Evolutionary conservation across 2,888 invertebrate genomes (phyloP).

Genomic region (Leptopilina drosophilae): DNA sequence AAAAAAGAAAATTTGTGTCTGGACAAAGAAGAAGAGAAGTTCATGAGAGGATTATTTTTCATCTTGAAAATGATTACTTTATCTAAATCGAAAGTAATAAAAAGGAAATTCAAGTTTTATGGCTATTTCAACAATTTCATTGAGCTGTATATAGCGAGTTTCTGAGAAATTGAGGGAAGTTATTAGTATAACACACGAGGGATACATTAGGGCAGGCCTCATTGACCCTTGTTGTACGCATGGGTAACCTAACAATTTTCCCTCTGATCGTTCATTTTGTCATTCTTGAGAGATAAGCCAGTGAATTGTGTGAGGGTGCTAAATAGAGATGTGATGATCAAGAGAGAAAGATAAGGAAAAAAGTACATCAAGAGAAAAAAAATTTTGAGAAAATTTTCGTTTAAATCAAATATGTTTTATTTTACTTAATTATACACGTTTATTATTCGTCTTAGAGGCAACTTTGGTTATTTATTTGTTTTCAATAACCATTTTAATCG

Average conservation of each 20-base stretch:
- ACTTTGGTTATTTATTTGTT: no score
- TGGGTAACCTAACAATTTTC: constrained; percentile 16
- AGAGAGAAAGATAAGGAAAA: not conserved
- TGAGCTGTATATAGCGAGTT: not conserved
- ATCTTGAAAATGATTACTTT: not conserved
- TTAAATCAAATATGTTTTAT: not conserved
- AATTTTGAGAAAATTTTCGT: not conserved
- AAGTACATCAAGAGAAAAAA: no score
- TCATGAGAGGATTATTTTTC: not conserved
- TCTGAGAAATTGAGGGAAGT: not conserved
- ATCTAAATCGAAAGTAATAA: constrained; percentile 2
- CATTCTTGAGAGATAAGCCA: constrained; percentile 19
- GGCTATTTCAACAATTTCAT: constrained; percentile 8
- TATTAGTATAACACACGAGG: constrained; percentile 28
- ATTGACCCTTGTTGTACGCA: constrained; percentile 26
- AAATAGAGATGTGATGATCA: constrained; percentile 3
- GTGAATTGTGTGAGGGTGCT: constrained; percentile 13
- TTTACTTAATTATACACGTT: no score
- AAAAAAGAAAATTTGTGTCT: no score
- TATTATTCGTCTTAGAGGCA: no score
- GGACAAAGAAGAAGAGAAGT: not conserved
- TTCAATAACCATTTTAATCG: no score
- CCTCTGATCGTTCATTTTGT: constrained; percentile 16
- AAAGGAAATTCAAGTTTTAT: not conserved
- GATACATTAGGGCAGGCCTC: constrained; percentile 24